Percentiles rank a stretch among this genome's conserved stretches.
These are phyloP conservation scores for Mastomys coucha DNA, from an alignment of 2,113 vertebrate species.

Conservation along the genomic window DNA sequence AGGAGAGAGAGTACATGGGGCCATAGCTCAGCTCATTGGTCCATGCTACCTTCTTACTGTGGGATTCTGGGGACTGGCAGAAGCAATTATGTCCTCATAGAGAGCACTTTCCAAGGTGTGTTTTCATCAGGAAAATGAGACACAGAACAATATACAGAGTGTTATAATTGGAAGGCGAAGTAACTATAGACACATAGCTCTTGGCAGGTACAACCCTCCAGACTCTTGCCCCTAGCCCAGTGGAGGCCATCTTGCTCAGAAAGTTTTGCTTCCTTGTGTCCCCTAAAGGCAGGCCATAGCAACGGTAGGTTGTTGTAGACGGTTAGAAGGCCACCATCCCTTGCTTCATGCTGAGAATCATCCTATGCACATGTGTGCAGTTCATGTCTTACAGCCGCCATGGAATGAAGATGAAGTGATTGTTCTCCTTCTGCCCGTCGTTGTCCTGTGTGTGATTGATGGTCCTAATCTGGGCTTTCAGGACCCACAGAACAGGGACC, in stretches of 20 bases:
- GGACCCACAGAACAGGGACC: background rate
- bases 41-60: background rate
- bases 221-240: background rate
- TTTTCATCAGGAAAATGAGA: constrained; percentile 3
- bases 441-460: background rate
- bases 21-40: background rate
- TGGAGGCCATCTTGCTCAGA: background rate
- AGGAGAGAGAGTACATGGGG: background rate
- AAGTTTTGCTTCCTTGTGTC: background rate
- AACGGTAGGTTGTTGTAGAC: background rate
- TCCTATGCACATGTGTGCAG: rapidly evolving
- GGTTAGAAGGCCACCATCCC: background rate
- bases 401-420: background rate
- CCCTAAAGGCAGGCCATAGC: background rate
- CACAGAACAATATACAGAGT: background rate
- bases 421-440: background rate
- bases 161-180: background rate
- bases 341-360: background rate
- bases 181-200: background rate
- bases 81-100: background rate
- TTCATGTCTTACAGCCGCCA: background rate
- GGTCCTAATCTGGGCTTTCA: background rate
- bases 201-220: background rate
- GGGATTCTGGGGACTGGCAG: background rate
- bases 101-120: background rate